Base-by-base conservation (phyloP, 2,113 vertebrate species). In the Climacteris rufus region DNA sequence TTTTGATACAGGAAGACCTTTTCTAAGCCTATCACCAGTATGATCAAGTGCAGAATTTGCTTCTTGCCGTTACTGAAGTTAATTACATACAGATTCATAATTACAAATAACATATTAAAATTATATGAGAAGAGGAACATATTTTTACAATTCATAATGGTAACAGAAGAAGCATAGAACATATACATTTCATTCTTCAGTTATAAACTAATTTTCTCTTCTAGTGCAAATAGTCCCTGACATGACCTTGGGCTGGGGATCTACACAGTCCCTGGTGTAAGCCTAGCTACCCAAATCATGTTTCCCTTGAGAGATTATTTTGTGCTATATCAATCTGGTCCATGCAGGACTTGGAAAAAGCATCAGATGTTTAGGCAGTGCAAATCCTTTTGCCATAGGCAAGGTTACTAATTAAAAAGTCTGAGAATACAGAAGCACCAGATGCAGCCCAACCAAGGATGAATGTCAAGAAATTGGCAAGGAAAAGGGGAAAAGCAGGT, bases 351-450 rank as follows among this genome's bases (percentile, higher is more conserved):
- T 85, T 94, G 60, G 95, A 75, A 95, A 86, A 93, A 83, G 68
- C 81, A 94, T 96, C 93, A 95, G 84, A 91, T 96, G 86, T 96
- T 95, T 86, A 93, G 92, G 81, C 93, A 94, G 86, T 86, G 60
- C 75, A 92, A 97, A 97, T 96, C 85, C 96, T 95, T 94, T 96
- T 94, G 93, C 93, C 72, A 76, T 86, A 92, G 84, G 89, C 89
- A 93, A 90, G 91, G 95, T 90, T 94, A 86, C 94, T 95, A 96
- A 96, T 97, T 96, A 92, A 93, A 93, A 93, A 74, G 50, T 7
- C 6, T 90, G 56, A 89, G 65, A 42, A 42, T 86, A 81, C 94
- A 96, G 87, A 95, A 95, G 78, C 60, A 97, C 44, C 87, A 94
- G 76, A 93, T 92, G 93, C 88, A 97, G 50, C 83, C 83, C 49